These are phyloP conservation scores for Synodontis membranacea DNA, from an alignment of 2,113 vertebrate species.

Conservation along the genomic window DNA sequence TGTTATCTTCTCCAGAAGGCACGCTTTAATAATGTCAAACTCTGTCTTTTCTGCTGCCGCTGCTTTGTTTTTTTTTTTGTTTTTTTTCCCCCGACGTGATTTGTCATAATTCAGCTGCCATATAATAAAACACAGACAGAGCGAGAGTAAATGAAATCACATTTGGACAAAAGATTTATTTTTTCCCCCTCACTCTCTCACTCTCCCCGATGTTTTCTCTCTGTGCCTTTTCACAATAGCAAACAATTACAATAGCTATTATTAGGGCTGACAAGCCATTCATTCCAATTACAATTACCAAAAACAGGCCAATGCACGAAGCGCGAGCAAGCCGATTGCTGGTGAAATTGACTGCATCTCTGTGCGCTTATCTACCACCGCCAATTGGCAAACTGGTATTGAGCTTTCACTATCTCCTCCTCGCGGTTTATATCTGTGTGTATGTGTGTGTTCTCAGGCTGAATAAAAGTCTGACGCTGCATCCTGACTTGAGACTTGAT, in stretches of 20 bases:
- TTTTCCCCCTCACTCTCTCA: constrained; percentile 19
- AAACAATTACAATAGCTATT: constrained; percentile 62
- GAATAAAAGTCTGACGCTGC: constrained; percentile 9
- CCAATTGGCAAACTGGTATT: constrained; percentile 60
- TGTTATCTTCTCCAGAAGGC: constrained; percentile 4
- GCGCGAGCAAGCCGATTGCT: constrained; percentile 61
- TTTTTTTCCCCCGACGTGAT: no score
- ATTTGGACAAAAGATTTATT: constrained; percentile 52
- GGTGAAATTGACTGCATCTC: constrained; percentile 74
- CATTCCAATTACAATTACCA: constrained; percentile 70
- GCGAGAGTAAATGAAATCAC: constrained; percentile 46
- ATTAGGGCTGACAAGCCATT: constrained; percentile 73
- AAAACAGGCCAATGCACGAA: constrained; percentile 48
- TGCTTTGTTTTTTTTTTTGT: constrained; percentile 21
- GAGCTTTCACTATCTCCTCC: constrained; percentile 37
- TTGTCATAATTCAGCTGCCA: background rate
- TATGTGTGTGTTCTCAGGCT: constrained; percentile 14
- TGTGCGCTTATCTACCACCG: constrained; percentile 58
- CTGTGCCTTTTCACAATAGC: constrained; percentile 41
- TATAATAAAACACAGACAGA: constrained; percentile 26
- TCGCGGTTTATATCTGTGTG: background rate
- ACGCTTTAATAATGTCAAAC: constrained; percentile 18
- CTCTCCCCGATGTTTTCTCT: constrained; percentile 23
- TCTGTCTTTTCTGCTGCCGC: background rate
- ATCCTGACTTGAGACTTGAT: constrained; percentile 15